Percentiles rank a stretch among this genome's conserved stretches.
Conservation (phyloP, 2,797 vertebrate species). For the Craterocephalus amniculus region DNA sequence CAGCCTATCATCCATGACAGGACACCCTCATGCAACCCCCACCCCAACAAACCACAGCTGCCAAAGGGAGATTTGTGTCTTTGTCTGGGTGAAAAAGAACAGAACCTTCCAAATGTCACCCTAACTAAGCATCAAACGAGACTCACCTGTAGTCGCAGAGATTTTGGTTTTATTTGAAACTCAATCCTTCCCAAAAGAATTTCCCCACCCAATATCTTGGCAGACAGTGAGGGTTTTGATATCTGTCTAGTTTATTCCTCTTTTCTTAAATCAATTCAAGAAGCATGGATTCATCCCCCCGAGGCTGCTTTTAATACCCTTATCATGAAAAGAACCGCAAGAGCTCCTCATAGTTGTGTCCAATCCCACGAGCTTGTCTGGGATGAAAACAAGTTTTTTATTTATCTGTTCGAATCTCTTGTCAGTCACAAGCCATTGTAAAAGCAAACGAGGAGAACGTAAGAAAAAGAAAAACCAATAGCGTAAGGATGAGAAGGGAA, state of each 20-base stretch:
- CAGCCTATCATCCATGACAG: slow-evolving; percentile 64
- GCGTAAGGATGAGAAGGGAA: slow-evolving; percentile 37
- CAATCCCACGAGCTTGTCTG: slow-evolving; percentile 50
- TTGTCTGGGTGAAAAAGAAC: slow-evolving; percentile 46
- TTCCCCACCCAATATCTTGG: slow-evolving; percentile 46
- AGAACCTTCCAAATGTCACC: slow-evolving; percentile 57
- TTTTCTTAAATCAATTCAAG: slow-evolving; percentile 65
- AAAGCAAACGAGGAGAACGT: slow-evolving; percentile 22
- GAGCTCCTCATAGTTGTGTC: slow-evolving; percentile 54
- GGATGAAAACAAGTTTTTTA: slow-evolving; percentile 51
- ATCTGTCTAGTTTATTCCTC: slow-evolving; percentile 57
- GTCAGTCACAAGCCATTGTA: slow-evolving; percentile 41
- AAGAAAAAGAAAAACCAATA: slow-evolving; percentile 16
- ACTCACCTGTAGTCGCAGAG: slow-evolving; percentile 62
- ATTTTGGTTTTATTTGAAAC: slow-evolving; percentile 67
- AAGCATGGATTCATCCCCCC: slow-evolving; percentile 41
- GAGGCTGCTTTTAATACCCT: slow-evolving; percentile 64
- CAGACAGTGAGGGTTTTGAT: slow-evolving; percentile 52
- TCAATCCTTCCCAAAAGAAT: slow-evolving; percentile 51
- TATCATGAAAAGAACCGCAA: slow-evolving; percentile 58
- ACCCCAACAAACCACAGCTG: slow-evolving; percentile 56
- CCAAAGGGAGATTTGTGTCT: slow-evolving; percentile 75
- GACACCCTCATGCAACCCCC: slow-evolving; percentile 40
- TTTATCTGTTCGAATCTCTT: slow-evolving; percentile 56
- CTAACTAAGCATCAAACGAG: slow-evolving; percentile 63